phyloP scores from a whole-genome alignment of 2,797 vertebrate genomes.

The Pteropus rufus region DNA sequence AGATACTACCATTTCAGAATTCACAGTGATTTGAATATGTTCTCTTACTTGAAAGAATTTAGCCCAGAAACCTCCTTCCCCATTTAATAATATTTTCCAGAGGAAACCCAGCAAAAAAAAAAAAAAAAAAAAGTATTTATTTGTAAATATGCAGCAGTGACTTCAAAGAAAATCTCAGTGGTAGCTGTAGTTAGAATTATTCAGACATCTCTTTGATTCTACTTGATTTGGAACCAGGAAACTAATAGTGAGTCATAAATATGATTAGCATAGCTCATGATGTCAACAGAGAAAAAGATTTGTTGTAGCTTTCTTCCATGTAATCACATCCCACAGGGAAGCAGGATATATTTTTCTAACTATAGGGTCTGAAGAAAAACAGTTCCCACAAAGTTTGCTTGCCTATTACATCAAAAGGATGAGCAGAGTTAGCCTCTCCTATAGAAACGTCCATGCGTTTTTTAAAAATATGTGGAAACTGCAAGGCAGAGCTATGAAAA shows the following conservation, averaged over 20 bases:
- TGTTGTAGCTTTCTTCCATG: not conserved
- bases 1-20: conserved; percentile 35
- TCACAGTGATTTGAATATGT: conserved; percentile 14
- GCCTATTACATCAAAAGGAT: conserved; percentile 34
- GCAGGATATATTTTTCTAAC: conserved; percentile 7
- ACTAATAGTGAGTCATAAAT: not conserved
- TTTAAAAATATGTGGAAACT: conserved; percentile 34
- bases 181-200: conserved; percentile 7
- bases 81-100: conserved; percentile 50
- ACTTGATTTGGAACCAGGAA: not conserved
- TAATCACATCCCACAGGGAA: not conserved
- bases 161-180: conserved; percentile 26
- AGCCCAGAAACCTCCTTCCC: conserved; percentile 11
- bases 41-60: conserved; percentile 26
- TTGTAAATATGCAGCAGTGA: conserved; percentile 29
- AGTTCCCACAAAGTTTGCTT: conserved; percentile 24
- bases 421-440: not conserved
- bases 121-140: not conserved
- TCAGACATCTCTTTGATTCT: conserved; percentile 23
- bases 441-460: not conserved
- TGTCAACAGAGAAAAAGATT: not conserved
- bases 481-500: conserved; percentile 36
- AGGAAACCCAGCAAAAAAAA: not conserved
- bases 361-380: not conserved
- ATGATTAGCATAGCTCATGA: not conserved